Evolutionary conservation across 2,797 vertebrate species (phyloP).

Genomic region (Pampus argenteus): DNA sequence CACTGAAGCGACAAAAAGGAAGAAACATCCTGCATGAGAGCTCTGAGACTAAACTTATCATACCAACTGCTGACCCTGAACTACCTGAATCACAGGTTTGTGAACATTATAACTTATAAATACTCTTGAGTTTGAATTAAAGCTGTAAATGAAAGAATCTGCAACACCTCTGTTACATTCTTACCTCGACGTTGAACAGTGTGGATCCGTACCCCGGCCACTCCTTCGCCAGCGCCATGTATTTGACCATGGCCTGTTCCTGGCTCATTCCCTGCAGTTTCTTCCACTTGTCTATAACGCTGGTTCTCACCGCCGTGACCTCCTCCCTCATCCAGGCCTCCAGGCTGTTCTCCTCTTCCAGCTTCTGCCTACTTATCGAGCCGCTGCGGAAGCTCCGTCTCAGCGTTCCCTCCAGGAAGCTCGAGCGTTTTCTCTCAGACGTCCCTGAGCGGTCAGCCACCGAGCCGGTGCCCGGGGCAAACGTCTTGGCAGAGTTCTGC

Average conservation of each 20-base stretch:
- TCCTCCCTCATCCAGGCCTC: constrained; percentile 97
- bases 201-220: constrained; percentile 98
- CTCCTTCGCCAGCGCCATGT: constrained; percentile 95
- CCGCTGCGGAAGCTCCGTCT: constrained; percentile 93
- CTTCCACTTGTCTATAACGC: constrained; percentile 95
- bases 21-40: background rate
- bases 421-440: constrained; percentile 90
- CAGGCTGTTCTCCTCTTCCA: constrained; percentile 91
- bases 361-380: constrained; percentile 86
- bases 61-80: no score
- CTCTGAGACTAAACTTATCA: no score
- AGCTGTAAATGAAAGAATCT: no score
- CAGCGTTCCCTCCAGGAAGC: constrained; percentile 96
- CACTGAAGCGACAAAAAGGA: constrained; percentile 76
- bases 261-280: constrained; percentile 93
- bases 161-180: constrained; percentile 14
- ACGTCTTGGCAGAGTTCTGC: constrained; percentile 90
- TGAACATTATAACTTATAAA: no score
- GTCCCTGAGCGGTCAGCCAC: constrained; percentile 76
- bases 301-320: constrained; percentile 85
- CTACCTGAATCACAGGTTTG: no score
- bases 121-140: no score
- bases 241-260: constrained; percentile 94
- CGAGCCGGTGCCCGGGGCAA: constrained; percentile 66
- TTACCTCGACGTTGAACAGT: constrained; percentile 95